Base-by-base conservation (phyloP, 64 coral and sea anemone genomes). In the Dendrophyllia cribrosa region DNA sequence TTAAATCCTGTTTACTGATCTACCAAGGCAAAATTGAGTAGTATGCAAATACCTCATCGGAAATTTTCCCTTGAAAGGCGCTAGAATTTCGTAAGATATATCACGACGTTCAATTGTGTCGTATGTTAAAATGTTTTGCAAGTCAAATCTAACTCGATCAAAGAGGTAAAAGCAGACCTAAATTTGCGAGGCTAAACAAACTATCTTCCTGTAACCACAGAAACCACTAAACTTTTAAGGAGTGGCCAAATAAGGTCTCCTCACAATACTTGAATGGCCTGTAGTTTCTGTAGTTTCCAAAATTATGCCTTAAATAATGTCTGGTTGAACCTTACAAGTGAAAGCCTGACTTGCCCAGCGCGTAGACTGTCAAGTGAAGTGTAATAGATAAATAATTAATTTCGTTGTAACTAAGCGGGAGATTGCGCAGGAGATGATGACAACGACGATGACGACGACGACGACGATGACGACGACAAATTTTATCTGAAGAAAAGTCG, bases 251-350 rank as follows among this genome's bases (percentile, higher is more conserved):
- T 51, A 13, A 51, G 73, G 73, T 51, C 46, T 20, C 73, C 46
- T 9, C 51, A 20, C 73, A 13, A 8, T n/a, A 7, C 17, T 76
- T 76, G 7, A 76, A 76, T 76, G 73, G 46, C 17, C 73, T 76
- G 19, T 51, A 19, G 73, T 2, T 19, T 76, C 73, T n/a, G n/a
- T 51, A 51, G 73, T 51, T 53, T 51, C 46, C 73, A 51, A 76
- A 51, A 9, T 76, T 13, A 46, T 73, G n/a, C n/a, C n/a, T 26
- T 20, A n/a, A 51, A 2, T 76, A 16, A 51, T n/a, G 19, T 50
- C 73, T 76, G 73, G 73, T 51, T 76, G 73, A 76, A 76, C 73
- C 73, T 76, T 76, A 51, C 73, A 14, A 50, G n/a, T 55, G 43
- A 76, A 9, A 76, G 48, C 48, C 19, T 76, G 46, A 76, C 73